Evolutionary conservation across 2,797 vertebrate genomes (phyloP).

Genomic region (Cynopterus sphinx): DNA sequence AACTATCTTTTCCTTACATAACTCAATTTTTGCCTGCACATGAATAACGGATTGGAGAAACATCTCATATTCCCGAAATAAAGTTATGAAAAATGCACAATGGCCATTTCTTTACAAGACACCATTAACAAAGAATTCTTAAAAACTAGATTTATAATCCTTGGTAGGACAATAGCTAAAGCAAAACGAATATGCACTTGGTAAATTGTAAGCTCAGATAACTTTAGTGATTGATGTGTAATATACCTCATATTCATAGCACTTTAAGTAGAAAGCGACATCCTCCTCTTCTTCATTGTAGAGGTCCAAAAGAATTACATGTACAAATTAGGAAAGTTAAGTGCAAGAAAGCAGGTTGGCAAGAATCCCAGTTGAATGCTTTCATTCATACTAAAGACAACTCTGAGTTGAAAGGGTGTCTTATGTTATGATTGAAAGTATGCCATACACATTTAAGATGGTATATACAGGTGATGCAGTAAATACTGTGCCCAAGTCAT

Average conservation of each 20-base stretch:
- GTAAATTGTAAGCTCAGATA: constrained; percentile 67
- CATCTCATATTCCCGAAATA: constrained; percentile 58
- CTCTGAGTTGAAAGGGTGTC: constrained; percentile 69
- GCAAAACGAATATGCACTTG: constrained; percentile 69
- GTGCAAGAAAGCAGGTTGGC: not conserved
- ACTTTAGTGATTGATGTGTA: constrained; percentile 53
- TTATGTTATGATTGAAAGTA: constrained; percentile 55
- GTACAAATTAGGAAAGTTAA: not conserved
- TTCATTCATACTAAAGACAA: not conserved
- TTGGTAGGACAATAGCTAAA: constrained; percentile 68
- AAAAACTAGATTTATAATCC: constrained; percentile 35
- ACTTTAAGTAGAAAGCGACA: constrained; percentile 28
- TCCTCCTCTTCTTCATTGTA: not conserved
- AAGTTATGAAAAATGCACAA: constrained; percentile 68
- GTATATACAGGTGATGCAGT: constrained; percentile 65
- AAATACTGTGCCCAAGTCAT: constrained; percentile 67
- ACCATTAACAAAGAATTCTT: constrained; percentile 46
- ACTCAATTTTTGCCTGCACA: constrained; percentile 14
- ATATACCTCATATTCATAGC: not conserved
- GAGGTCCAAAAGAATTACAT: not conserved
- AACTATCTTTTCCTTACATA: not conserved
- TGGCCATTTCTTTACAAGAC: constrained; percentile 60
- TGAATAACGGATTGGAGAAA: not conserved
- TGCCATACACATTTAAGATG: constrained; percentile 69
- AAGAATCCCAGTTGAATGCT: not conserved